phyloP scores from a whole-genome alignment of 2,888 invertebrate species.

The Machimus rusticus region DNA sequence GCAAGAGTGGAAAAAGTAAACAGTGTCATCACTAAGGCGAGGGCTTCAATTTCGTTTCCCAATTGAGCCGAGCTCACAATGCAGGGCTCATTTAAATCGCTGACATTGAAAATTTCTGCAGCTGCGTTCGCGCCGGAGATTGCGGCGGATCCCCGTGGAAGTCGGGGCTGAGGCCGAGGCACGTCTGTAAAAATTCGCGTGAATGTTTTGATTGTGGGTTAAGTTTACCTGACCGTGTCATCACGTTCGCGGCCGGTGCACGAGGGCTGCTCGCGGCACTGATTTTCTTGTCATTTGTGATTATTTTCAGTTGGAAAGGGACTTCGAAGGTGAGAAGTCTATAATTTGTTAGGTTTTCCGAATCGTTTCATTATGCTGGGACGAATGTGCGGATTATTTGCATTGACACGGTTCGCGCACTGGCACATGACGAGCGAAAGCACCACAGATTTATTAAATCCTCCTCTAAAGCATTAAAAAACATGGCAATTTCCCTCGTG shows the following conservation, averaged over 20 bases:
- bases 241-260: not conserved
- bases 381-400: not conserved
- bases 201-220: constrained; percentile 19
- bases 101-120: constrained; percentile 11
- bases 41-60: not conserved
- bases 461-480: not conserved
- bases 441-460: not conserved
- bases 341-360: not conserved
- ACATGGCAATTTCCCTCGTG: not conserved
- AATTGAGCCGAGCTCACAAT: not conserved
- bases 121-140: not conserved
- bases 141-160: not conserved
- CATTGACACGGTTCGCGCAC: not conserved
- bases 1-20: not conserved
- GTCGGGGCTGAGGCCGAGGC: not conserved
- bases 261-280: not conserved
- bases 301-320: not conserved
- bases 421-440: not conserved
- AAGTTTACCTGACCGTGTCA: constrained; percentile 26
- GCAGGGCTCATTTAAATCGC: constrained; percentile 9
- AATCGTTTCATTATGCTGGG: not conserved
- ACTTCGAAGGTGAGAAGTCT: constrained; percentile 1
- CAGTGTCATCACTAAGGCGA: not conserved
- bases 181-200: constrained; percentile 5
- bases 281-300: constrained; percentile 28